These are phyloP conservation scores for Ranitomeya imitator DNA, from an alignment of 2,113 vertebrate genomes.

Conservation along the genomic window DNA sequence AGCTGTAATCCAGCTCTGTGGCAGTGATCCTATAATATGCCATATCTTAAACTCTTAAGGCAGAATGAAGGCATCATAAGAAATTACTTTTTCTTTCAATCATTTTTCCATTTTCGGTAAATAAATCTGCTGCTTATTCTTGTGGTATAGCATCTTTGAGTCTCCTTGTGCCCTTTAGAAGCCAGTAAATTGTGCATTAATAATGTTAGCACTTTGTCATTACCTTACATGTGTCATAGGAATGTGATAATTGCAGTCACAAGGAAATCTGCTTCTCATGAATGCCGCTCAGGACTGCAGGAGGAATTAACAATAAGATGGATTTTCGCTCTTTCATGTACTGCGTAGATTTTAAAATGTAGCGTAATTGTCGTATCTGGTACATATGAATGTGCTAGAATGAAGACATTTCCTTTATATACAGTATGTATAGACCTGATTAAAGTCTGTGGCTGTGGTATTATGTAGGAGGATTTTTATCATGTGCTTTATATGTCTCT, in stretches of 20 bases:
- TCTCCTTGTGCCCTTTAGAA: background rate
- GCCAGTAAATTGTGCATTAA: constrained; percentile 29
- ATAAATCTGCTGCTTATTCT: background rate
- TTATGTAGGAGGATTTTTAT: too few relatives aligned
- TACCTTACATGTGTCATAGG: constrained; percentile 31
- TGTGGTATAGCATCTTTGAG: background rate
- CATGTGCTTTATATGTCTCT: background rate
- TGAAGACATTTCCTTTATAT: background rate
- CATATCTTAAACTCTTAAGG: background rate
- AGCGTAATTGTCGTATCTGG: background rate
- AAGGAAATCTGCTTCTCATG: constrained; percentile 6
- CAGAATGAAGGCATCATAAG: background rate
- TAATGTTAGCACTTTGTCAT: constrained; percentile 25
- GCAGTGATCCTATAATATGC: background rate
- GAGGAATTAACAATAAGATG: background rate
- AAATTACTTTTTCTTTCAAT: background rate
- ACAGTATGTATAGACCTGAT: background rate
- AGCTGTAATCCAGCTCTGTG: background rate
- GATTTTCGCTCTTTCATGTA: background rate
- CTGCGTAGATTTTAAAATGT: background rate
- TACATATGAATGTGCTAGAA: background rate
- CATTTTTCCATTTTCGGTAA: background rate
- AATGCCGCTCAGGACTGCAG: background rate
- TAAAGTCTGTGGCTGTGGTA: background rate
- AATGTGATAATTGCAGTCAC: constrained; percentile 31